Conservation (phyloP, 2,113 vertebrate genomes). For the Myotis brandtii region DNA sequence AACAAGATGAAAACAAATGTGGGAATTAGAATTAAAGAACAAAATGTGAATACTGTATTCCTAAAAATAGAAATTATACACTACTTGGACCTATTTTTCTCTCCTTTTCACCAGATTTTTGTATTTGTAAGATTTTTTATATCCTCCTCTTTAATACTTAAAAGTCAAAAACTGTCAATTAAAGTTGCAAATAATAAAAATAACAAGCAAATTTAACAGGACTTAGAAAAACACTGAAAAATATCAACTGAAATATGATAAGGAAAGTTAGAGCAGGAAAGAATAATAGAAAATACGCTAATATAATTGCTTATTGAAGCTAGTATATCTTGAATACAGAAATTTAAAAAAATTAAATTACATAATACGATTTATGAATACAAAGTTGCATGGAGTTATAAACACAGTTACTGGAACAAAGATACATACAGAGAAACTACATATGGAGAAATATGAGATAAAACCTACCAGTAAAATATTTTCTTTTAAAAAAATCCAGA, state of each 20-base stretch:
- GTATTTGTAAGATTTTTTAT: neutral
- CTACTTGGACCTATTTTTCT: neutral
- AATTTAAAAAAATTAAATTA: conserved; percentile 25
- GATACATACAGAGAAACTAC: neutral
- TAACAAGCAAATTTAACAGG: neutral
- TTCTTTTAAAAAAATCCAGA: neutral
- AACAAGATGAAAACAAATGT: neutral
- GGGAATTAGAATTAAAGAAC: neutral
- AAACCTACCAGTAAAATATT: neutral
- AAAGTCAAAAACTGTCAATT: neutral
- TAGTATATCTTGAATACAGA: neutral
- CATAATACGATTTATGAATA: neutral
- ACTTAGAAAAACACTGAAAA: conserved; percentile 13
- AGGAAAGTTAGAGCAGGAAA: neutral
- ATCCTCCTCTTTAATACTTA: neutral
- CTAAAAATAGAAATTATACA: conserved; percentile 20
- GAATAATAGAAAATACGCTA: conserved; percentile 29
- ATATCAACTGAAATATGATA: neutral
- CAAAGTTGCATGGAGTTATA: neutral
- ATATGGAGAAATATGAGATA: neutral
- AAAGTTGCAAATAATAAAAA: conserved; percentile 18
- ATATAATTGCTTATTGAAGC: conserved; percentile 8
- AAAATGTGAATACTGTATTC: neutral
- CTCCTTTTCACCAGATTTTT: neutral
- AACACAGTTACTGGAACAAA: neutral